These are phyloP conservation scores for Malacoctenus gilli DNA, from an alignment of 2,797 vertebrate genomes.

Conservation along the genomic window DNA sequence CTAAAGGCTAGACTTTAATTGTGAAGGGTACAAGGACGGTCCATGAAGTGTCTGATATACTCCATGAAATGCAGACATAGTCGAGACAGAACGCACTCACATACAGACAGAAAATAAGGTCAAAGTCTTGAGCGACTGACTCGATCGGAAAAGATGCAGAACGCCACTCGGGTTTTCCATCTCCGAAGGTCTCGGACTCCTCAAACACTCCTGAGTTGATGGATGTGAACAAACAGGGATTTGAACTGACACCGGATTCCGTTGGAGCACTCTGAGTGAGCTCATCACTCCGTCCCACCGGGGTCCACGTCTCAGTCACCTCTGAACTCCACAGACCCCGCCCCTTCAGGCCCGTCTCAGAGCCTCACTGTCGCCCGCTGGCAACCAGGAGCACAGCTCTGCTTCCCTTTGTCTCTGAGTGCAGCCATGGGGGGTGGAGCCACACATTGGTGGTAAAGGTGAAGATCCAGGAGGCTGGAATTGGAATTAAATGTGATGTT, in stretches of 20 bases:
- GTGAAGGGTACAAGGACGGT: too few relatives aligned
- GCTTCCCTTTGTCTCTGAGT: conserved; percentile 10
- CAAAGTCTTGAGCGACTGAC: neutral
- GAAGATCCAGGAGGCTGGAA: too few relatives aligned
- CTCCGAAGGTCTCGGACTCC: conserved; percentile 37
- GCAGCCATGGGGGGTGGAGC: neutral
- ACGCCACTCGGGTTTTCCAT: too few relatives aligned
- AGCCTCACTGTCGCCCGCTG: conserved; percentile 7
- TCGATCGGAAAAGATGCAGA: conserved; percentile 5
- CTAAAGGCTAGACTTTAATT: too few relatives aligned
- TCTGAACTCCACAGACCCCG: conserved; percentile 45
- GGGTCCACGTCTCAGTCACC: conserved; percentile 38
- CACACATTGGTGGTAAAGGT: too few relatives aligned
- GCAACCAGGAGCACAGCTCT: conserved; percentile 39
- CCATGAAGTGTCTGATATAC: too few relatives aligned
- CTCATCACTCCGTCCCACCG: conserved; percentile 48
- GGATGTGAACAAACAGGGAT: conserved; percentile 56
- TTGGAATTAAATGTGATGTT: too few relatives aligned
- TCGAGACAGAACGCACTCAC: too few relatives aligned
- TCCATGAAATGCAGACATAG: too few relatives aligned
- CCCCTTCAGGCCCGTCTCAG: conserved; percentile 2
- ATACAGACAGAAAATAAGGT: too few relatives aligned
- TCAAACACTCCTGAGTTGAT: conserved; percentile 40
- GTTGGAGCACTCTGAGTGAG: conserved; percentile 52
- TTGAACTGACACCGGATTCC: conserved; percentile 58